Evolutionary conservation across 2,888 invertebrate species (phyloP).

Genomic region (Drosophila affinis): DNA sequence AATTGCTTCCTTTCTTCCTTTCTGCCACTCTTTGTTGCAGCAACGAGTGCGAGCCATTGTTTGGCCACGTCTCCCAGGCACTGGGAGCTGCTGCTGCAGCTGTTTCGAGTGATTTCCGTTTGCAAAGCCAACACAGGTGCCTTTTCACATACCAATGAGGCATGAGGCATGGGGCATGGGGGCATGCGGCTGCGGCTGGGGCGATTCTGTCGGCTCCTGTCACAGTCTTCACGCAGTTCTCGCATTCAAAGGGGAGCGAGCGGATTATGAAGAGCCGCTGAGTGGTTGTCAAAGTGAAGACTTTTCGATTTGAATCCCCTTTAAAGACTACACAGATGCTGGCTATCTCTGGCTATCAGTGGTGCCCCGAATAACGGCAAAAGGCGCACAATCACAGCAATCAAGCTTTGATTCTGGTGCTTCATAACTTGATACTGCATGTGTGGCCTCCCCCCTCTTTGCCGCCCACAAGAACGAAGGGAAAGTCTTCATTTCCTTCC

Average conservation of each 20-base stretch:
- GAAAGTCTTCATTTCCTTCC: constrained; percentile 32
- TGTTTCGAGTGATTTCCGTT: constrained; percentile 65
- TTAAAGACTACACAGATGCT: not conserved
- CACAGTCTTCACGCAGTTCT: constrained; percentile 48
- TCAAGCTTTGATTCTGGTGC: constrained; percentile 29
- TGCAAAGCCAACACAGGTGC: constrained; percentile 36
- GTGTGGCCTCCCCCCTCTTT: constrained; percentile 7
- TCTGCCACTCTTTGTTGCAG: not conserved
- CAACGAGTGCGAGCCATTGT: constrained; percentile 33
- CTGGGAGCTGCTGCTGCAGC: constrained; percentile 41
- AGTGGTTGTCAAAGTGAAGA: constrained; percentile 28
- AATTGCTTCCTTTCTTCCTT: constrained; percentile 7
- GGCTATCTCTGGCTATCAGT: constrained; percentile 6
- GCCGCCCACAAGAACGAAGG: constrained; percentile 1
- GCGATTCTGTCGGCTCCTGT: constrained; percentile 8
- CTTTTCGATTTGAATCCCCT: not conserved
- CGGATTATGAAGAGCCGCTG: constrained; percentile 41
- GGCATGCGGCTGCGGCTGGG: constrained; percentile 3
- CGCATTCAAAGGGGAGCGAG: constrained; percentile 48
- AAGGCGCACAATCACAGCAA: constrained; percentile 35
- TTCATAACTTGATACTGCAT: constrained; percentile 25
- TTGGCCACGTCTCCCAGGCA: constrained; percentile 48
- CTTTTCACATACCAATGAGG: constrained; percentile 65
- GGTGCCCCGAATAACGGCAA: too few relatives aligned
- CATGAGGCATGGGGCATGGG: not conserved